Percentiles rank a stretch among this genome's conserved stretches.
These are phyloP conservation scores for Platysteira castanea DNA, from an alignment of 2,113 vertebrate species.

Conservation along the genomic window DNA sequence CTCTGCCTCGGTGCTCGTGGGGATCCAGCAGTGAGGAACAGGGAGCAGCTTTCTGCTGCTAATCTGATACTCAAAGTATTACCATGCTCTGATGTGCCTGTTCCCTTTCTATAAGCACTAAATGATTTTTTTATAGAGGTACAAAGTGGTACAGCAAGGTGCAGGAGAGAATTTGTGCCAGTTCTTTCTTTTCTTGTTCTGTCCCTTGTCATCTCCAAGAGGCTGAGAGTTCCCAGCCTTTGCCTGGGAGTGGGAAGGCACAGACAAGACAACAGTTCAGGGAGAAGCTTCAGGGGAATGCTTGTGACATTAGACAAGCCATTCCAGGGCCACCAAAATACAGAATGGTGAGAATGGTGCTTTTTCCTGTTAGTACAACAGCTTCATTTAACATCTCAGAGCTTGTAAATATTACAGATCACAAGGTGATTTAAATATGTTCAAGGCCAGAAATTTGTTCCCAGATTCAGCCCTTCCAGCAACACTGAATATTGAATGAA, in stretches of 20 bases:
- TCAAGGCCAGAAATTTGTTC: not conserved
- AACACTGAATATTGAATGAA: not conserved
- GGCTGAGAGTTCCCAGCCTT: not conserved
- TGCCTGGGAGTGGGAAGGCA: not conserved
- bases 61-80: not conserved
- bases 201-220: not conserved
- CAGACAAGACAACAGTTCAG: not conserved
- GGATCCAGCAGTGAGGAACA: not conserved
- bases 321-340: not conserved
- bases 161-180: not conserved
- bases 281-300: not conserved
- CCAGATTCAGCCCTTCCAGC: not conserved
- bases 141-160: not conserved
- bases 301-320: not conserved
- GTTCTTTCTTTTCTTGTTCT: not conserved
- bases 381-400: not conserved
- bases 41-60: not conserved
- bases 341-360: not conserved
- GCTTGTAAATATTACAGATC: not conserved
- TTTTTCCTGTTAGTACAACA: not conserved
- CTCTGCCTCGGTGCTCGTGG: not conserved
- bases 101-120: not conserved
- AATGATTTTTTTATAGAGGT: not conserved
- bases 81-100: not conserved
- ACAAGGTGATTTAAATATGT: not conserved